Conservation (phyloP, 2,797 vertebrate genomes). For the Pelodytes ibericus region DNA sequence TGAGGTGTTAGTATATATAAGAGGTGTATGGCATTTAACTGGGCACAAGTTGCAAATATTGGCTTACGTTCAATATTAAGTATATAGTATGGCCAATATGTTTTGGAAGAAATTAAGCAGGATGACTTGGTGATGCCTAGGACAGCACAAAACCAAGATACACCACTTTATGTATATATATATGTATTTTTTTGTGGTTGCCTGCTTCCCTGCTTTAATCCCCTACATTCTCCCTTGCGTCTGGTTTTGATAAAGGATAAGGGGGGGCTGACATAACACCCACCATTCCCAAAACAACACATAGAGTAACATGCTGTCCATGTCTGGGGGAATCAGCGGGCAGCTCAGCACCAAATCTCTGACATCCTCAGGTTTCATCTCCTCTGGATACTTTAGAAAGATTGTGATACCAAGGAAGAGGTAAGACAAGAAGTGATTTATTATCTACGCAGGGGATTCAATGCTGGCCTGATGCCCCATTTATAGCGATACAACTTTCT, state of each 20-base stretch:
- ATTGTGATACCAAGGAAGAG: neutral
- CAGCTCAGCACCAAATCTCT: neutral
- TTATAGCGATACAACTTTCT: no score
- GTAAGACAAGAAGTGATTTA: neutral
- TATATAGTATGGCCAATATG: no score
- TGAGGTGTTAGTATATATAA: neutral
- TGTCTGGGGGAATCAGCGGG: conserved; percentile 25
- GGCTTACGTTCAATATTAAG: no score
- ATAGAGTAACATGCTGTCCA: conserved; percentile 6
- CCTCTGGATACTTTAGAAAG: conserved; percentile 1
- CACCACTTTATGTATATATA: no score
- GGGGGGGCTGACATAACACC: conserved; percentile 20
- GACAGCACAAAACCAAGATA: no score
- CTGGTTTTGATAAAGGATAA: conserved; percentile 47
- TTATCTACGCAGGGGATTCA: no score
- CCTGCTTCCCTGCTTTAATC: conserved; percentile 17
- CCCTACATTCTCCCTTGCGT: conserved; percentile 15
- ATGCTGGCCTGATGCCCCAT: no score
- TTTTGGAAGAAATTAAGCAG: no score
- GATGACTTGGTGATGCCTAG: no score
- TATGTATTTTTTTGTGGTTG: neutral
- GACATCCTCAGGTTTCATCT: conserved; percentile 4
- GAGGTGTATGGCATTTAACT: no score
- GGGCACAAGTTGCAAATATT: no score
- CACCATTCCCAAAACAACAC: conserved; percentile 27